Evolutionary conservation across 2,888 invertebrate genomes (phyloP), one percentile per base, ranked within the genome.

Genomic region (Tholera decimalis): DNA sequence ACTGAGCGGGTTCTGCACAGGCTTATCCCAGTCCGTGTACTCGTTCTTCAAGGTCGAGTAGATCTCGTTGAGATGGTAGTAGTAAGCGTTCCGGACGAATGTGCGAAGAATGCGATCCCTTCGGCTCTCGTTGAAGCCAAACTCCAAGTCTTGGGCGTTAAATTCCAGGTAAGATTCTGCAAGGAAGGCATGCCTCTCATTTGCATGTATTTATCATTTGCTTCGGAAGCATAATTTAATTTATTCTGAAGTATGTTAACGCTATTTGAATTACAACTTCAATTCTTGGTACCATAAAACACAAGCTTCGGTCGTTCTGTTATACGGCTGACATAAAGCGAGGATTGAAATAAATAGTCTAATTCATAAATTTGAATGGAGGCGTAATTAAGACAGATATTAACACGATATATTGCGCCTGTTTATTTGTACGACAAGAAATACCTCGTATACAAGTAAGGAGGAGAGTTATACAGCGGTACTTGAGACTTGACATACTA

Each of bases 21-120:
- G 98, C 83, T 97, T 97, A 92, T 98, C 98, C 99, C 99, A 99
- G 92, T 99, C 99, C 67, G 99, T 99, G 93, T 99, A 99, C 92
- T 99, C 99, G 91, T 99, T 99, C 92, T 98, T 96, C 83, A 99
- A 96, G 58, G 99, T 98, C 57, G 99, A 98, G 92, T 98, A 98
- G 88, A 98, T 98, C 96, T 99, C 99, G 93, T 98, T 98, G 83
- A 99, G 96, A 93, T 99, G 99, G 94, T 98, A 99, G 89, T 98
- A 98, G 94, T 98, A 99, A 64, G 99, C 97, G 95, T 99, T 99
- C 77, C 99, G 97, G 73, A 99, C 99, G 92, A 98, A 98, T 53
- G 98, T 99, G 94, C 99, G 96, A 83, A 98, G 96, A 88, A 98
- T 98, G 70, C 98, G 96, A 93, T 98, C 98, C 72, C 98, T 96